Base-by-base conservation (phyloP, 2,113 vertebrate species). In the Pseudois nayaur region DNA sequence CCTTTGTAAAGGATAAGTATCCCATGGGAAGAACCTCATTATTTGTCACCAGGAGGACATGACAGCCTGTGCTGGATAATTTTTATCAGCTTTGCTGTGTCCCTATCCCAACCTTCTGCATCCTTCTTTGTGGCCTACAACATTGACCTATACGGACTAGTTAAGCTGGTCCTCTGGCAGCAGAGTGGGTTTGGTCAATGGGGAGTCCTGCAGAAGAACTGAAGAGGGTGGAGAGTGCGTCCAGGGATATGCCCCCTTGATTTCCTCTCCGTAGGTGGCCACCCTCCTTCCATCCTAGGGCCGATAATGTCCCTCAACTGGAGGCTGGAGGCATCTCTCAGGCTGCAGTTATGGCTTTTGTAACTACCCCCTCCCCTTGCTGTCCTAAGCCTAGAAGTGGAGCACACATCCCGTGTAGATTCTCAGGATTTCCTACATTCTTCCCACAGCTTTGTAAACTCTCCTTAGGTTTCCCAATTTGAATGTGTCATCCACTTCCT, bases 371-470 rank as follows among this genome's bases (percentile, higher is more conserved):
- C 0, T 45, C 27, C 8, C 40, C 31, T 16, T 89, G 16, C 52
- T 94, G n/a, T 64, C 33, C 84, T 8, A 50, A 76, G n/a, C 23
- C 25, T 29, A 55, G 11, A 6, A 45, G 8, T 36, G 3, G 29
- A 90, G 29, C 15, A 36, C 21, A 62, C 3, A 40, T 43, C 19
- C 8, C 15, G 62, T 12, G 11, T 5, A 36, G 11, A 59, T 36
- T 93, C 40, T 25, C 52, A 83, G 25, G 0, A 10, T 54, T 90
- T n/a, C 12, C 67, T 48, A 7, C 6, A 2, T 79, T 83, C 33
- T 88, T 48, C 33, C 29, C 17, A n/a, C 21, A n/a, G 8, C 33
- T 93, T 94, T 95, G 43, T 50, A 78, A 71, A 93, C 7, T n/a
- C 59, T 85, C 19, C 16, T 52, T 31, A 82, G 5, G 3, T 71